A percentile compares a stretch with the other conserved stretches of the same genome.
These are phyloP conservation scores for Catharus bicknelli DNA, from an alignment of 2,113 vertebrate species.

Conservation along the genomic window DNA sequence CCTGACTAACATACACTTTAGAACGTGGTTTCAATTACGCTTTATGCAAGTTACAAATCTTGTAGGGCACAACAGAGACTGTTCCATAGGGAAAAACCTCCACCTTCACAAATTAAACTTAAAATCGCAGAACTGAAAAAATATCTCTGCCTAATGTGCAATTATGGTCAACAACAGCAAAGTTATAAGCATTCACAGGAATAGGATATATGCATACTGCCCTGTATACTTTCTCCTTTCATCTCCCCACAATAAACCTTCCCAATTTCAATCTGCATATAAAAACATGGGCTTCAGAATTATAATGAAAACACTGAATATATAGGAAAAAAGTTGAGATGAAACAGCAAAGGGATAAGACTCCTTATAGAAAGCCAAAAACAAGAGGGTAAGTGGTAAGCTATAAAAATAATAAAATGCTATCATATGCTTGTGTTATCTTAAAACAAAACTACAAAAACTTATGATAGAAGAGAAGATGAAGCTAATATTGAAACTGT, in stretches of 20 bases:
- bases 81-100: background rate
- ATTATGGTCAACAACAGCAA: background rate
- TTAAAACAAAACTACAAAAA: background rate
- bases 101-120: background rate
- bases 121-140: background rate
- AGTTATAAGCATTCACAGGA: background rate
- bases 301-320: background rate
- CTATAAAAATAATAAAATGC: background rate
- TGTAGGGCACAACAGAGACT: background rate
- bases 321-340: background rate
- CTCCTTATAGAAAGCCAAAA: background rate
- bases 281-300: background rate
- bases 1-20: background rate
- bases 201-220: background rate
- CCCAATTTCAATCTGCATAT: background rate
- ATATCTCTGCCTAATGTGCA: background rate
- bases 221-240: background rate
- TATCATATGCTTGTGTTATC: background rate
- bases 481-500: background rate
- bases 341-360: background rate
- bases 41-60: background rate
- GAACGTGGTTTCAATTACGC: background rate
- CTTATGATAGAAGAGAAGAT: background rate
- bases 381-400: background rate
- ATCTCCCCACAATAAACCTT: background rate